Base-by-base conservation (phyloP, 2,888 invertebrate species). In the Amiota communis region DNA sequence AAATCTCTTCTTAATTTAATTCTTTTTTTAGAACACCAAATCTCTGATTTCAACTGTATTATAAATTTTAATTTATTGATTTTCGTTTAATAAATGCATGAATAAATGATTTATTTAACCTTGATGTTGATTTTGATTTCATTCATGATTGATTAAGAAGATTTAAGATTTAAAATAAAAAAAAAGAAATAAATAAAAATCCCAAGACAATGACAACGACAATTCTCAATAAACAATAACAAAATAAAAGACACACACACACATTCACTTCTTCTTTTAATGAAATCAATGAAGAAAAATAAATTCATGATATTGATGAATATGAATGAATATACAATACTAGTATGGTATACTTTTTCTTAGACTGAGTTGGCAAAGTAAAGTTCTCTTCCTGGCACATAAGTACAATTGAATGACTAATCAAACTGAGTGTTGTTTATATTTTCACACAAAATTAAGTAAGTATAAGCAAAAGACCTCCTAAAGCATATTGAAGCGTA, bases 231-330 rank as follows among this genome's bases (percentile, higher is more conserved):
- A 23, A 23, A 23, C 23, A 23, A 23, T 23, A 23, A 23, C 23
- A 23, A 23, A 2, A 23, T 2, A 23, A 2, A 3, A 23, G 3
- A 23, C 23, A 23, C 10, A 57, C n/a, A n/a, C n/a, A 8, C 23
- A 17, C 59, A 9, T 20, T 59, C 20, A 59, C 36, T 36, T 6
- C 36, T 36, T 36, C 36, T 36, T 36, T 36, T 36, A n/a, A 74
- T 77, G 78, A 81, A 77, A 76, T 72, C 12, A 70, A 70, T 69
- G 51, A 59, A 49, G 15, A 59, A n/a, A 69, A 70, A 53, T 20
- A 64, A 47, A 10, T 23, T 20, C 15, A n/a, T n/a, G 10, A 8
- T 17, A 17, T 11, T n/a, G 12, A 48, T 17, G 48, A 48, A 11
- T 65, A 65, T 46, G 48, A 59, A 59, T 17, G 48, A 48, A 36